Conservation (phyloP, 2,797 vertebrate genomes). For the Myotis daubentonii region DNA sequence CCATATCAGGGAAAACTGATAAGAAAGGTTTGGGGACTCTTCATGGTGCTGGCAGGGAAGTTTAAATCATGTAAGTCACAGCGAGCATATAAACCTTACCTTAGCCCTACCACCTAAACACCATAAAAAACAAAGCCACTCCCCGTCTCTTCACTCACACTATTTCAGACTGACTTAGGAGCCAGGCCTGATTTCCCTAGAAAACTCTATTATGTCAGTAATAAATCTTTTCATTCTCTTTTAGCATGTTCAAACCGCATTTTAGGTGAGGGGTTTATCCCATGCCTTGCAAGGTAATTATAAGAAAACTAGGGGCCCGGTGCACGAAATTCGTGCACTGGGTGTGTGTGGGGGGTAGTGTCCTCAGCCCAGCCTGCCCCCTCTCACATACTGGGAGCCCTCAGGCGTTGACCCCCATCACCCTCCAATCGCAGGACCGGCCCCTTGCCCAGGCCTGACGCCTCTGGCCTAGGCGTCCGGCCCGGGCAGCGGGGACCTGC, state of each 20-base stretch:
- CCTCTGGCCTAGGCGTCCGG: too few species aligned
- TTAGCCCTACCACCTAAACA: neutral
- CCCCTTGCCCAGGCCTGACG: too few species aligned
- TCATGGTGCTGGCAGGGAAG: neutral
- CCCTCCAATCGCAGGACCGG: too few species aligned
- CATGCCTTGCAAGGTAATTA: neutral
- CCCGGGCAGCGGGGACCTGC: too few species aligned
- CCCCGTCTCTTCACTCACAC: neutral
- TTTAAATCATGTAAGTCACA: neutral
- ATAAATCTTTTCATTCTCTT: neutral
- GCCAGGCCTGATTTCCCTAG: neutral
- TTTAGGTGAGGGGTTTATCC: neutral
- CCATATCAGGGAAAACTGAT: neutral
- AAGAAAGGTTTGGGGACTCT: neutral
- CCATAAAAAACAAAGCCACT: conserved; percentile 42
- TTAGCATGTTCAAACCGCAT: neutral
- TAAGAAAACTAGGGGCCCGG: too few species aligned
- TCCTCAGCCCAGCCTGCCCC: too few species aligned
- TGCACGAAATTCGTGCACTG: too few species aligned
- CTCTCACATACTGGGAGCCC: too few species aligned
- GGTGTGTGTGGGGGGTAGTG: too few species aligned
- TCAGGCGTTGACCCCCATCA: too few species aligned
- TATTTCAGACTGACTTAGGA: conserved; percentile 27
- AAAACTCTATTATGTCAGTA: conserved; percentile 28
- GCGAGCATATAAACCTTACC: neutral